phyloP scores from a whole-genome alignment of 2,888 invertebrate species.

The Ashinkailepas kermadecensis region DNA sequence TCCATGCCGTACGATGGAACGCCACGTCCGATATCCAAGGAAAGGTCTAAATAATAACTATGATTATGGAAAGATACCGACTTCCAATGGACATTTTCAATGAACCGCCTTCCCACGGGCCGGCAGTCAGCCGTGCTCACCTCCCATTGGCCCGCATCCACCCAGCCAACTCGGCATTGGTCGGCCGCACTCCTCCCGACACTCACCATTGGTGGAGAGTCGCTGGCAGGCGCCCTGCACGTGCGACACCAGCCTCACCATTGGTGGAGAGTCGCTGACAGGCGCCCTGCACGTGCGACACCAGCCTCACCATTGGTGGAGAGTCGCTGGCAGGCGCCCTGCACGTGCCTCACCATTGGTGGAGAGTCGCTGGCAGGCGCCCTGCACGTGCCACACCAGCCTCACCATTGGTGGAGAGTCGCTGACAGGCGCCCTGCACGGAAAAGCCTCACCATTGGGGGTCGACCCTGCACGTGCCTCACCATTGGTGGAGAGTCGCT shows the following conservation, averaged over 20 bases:
- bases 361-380: conserved; percentile 76
- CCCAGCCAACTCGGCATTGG: too few relatives aligned
- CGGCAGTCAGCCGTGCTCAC: too few relatives aligned
- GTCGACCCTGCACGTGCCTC: too few relatives aligned
- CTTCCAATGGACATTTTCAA: too few relatives aligned
- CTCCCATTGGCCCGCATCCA: too few relatives aligned
- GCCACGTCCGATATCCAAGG: too few relatives aligned
- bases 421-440: conserved; percentile 71
- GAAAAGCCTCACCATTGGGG: too few relatives aligned
- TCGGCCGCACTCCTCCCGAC: not conserved
- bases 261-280: conserved; percentile 79
- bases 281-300: conserved; percentile 74
- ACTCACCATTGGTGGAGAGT: conserved; percentile 65
- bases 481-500: too few relatives aligned
- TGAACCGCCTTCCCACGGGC: too few relatives aligned
- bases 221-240: conserved; percentile 74
- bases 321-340: conserved; percentile 71
- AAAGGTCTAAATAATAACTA: too few relatives aligned
- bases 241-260: conserved; percentile 86
- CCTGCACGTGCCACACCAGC: conserved; percentile 80
- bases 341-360: conserved; percentile 82
- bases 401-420: conserved; percentile 84
- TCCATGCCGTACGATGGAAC: too few relatives aligned
- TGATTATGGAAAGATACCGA: too few relatives aligned
- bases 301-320: conserved; percentile 88